Evolutionary conservation across 1,140 invertebrate species (phyloP).

Genomic region (Drosophila ogumai): DNA sequence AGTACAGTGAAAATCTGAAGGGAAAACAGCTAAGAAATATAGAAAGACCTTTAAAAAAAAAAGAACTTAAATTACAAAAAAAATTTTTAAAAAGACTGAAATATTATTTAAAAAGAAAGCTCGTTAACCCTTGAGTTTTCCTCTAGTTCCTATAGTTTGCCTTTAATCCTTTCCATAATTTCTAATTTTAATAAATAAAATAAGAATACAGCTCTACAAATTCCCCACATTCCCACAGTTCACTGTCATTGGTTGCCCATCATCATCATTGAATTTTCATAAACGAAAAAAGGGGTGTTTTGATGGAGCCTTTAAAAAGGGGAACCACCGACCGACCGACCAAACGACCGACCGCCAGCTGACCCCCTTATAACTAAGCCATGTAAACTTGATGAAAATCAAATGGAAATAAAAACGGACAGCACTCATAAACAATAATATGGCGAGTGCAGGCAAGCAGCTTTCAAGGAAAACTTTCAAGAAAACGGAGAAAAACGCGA

Average conservation of each 20-base stretch:
- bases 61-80: no score
- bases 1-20: not conserved
- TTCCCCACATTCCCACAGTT: not conserved
- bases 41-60: no score
- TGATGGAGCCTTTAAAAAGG: constrained; percentile 12
- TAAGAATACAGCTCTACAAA: no score
- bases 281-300: constrained; percentile 11
- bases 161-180: not conserved
- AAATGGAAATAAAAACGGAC: constrained; percentile 82
- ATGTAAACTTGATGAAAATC: constrained; percentile 83
- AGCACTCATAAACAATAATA: constrained; percentile 81
- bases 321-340: not conserved
- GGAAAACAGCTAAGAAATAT: not conserved
- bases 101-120: not conserved
- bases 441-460: constrained; percentile 39
- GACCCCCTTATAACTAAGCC: constrained; percentile 63
- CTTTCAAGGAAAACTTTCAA: constrained; percentile 52
- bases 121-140: not conserved
- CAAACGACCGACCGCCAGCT: constrained; percentile 14
- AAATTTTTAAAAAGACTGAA: no score
- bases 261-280: constrained; percentile 32
- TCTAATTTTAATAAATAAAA: not conserved
- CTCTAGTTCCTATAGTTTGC: not conserved
- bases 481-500: constrained; percentile 23
- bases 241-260: not conserved